A percentile compares a stretch with the other conserved stretches of the same genome.
Conservation (phyloP, 2,113 vertebrate species). For the Melanocharis versteri region DNA sequence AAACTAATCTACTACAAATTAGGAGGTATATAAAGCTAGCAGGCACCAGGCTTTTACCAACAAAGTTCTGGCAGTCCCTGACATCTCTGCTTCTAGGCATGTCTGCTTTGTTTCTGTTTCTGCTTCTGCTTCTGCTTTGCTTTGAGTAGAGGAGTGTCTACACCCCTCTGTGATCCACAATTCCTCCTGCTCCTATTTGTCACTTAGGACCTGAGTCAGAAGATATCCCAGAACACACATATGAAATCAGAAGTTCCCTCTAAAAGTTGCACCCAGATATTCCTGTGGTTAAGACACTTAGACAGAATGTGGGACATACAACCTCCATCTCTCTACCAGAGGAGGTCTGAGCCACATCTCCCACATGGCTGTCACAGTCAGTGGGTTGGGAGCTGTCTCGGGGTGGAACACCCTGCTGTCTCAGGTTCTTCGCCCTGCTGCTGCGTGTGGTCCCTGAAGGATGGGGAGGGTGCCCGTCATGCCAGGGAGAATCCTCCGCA, state of each 20-base stretch:
- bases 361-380: rapidly evolving
- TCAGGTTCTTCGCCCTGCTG: not conserved
- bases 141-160: not conserved
- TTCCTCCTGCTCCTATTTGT: not conserved
- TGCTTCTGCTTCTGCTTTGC: not conserved
- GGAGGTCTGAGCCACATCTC: not conserved
- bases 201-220: not conserved
- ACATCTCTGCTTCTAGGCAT: not conserved
- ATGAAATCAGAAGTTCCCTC: not conserved
- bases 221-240: not conserved
- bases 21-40: not conserved
- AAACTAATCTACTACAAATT: not conserved
- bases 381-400: not conserved
- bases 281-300: not conserved
- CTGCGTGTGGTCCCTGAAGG: not conserved
- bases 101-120: not conserved
- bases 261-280: not conserved
- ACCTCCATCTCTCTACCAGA: not conserved
- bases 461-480: rapidly evolving
- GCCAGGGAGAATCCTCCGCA: rapidly evolving
- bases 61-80: not conserved
- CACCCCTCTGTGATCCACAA: not conserved
- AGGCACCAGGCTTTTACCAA: not conserved
- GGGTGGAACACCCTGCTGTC: not conserved
- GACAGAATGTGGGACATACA: rapidly evolving